Conservation (phyloP, 2,888 invertebrate genomes). For the Petrolisthes cinctipes region DNA sequence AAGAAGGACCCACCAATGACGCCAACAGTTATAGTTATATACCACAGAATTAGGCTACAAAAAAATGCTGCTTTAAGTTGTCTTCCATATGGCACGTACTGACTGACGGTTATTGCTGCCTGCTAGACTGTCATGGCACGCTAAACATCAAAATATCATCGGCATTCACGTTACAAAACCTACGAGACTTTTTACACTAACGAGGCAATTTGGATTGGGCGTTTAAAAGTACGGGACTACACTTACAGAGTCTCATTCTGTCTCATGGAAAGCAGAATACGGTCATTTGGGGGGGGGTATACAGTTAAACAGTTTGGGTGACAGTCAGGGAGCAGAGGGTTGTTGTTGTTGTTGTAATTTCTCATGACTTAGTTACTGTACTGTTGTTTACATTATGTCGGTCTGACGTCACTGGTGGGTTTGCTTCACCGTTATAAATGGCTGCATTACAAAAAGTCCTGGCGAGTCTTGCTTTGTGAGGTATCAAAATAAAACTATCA, state of each 20-base stretch:
- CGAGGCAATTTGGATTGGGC: too few species aligned
- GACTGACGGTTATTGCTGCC: conserved; percentile 5
- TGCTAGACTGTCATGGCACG: background rate
- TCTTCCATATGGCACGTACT: conserved; percentile 8
- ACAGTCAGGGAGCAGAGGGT: too few species aligned
- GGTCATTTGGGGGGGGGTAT: too few species aligned
- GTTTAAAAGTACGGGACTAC: too few species aligned
- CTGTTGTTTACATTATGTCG: background rate
- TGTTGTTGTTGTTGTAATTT: too few species aligned
- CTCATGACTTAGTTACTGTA: background rate
- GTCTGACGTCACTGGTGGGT: conserved; percentile 34
- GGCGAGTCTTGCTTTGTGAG: conserved; percentile 56
- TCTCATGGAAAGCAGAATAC: too few species aligned
- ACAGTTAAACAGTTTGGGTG: too few species aligned
- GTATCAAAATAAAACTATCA: conserved; percentile 62
- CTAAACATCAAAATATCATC: background rate
- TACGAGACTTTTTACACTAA: background rate
- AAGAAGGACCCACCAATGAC: conserved; percentile 33
- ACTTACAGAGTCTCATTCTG: too few species aligned
- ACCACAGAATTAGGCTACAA: background rate
- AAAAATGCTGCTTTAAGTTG: background rate
- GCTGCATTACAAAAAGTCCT: conserved; percentile 59
- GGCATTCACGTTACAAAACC: background rate
- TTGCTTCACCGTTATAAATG: conserved; percentile 38
- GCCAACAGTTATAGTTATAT: conserved; percentile 22